Percentiles rank a stretch among this genome's conserved stretches.
phyloP scores from a whole-genome alignment of 2,888 invertebrate genomes.

The Agrochola macilenta region DNA sequence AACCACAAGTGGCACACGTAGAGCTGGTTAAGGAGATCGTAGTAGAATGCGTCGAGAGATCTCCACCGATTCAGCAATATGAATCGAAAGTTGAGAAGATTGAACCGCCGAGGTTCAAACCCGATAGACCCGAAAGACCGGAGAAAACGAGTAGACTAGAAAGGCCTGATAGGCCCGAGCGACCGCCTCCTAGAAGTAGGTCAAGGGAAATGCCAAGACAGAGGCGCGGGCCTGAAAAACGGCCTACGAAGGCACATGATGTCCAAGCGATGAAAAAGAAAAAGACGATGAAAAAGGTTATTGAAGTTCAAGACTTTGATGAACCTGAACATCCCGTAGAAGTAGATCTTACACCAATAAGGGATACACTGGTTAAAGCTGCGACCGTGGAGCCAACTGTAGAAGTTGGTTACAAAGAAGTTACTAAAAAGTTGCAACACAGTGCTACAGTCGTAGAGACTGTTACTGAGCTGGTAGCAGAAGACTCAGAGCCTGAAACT shows the following conservation, averaged over 20 bases:
- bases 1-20: conserved; percentile 84
- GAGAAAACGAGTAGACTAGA: conserved; percentile 73
- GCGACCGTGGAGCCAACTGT: conserved; percentile 34
- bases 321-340: conserved; percentile 72
- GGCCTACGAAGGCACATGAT: conserved; percentile 82
- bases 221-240: conserved; percentile 83
- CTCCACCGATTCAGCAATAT: conserved; percentile 68
- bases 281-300: conserved; percentile 81
- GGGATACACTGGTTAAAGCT: conserved; percentile 32
- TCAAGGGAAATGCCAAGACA: conserved; percentile 85
- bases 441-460: conserved; percentile 79
- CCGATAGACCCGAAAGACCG: conserved; percentile 72
- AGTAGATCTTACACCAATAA: conserved; percentile 59
- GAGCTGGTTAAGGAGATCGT: conserved; percentile 82
- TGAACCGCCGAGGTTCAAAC: conserved; percentile 64
- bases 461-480: conserved; percentile 69
- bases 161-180: conserved; percentile 73
- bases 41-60: conserved; percentile 78
- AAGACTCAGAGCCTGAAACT: conserved; percentile 65
- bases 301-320: conserved; percentile 86
- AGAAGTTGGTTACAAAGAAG: conserved; percentile 64
- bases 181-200: conserved; percentile 79
- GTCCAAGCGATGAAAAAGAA: conserved; percentile 82
- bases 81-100: conserved; percentile 72
- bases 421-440: conserved; percentile 78